Conservation (phyloP, 2,888 invertebrate species). For the Agriopis marginaria region DNA sequence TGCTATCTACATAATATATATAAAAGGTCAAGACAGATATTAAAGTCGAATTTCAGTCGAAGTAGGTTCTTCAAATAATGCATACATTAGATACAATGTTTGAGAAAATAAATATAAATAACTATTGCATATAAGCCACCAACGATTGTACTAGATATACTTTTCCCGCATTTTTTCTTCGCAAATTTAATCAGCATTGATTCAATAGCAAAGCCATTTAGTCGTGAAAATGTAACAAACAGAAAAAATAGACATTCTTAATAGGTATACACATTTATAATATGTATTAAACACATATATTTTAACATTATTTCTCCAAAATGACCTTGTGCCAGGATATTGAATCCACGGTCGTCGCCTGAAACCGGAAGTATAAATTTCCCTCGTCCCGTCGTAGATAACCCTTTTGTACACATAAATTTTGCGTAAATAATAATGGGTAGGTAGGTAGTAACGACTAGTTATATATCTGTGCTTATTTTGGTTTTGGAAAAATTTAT, state of each 20-base stretch:
- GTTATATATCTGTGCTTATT: constrained; percentile 49
- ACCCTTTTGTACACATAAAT: constrained; percentile 71
- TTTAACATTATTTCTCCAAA: background rate
- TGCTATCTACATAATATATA: too few relatives aligned
- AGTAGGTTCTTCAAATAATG: too few relatives aligned
- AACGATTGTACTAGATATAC: too few relatives aligned
- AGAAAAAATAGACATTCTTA: background rate
- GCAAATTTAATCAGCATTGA: too few relatives aligned
- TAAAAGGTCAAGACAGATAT: too few relatives aligned
- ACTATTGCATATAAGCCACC: too few relatives aligned
- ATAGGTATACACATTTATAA: background rate
- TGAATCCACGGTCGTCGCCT: constrained; percentile 59
- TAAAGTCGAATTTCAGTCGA: too few relatives aligned
- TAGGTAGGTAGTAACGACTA: constrained; percentile 55
- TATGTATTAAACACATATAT: background rate
- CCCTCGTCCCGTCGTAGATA: constrained; percentile 65
- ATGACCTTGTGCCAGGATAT: constrained; percentile 57
- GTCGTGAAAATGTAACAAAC: background rate
- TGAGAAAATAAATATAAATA: too few relatives aligned
- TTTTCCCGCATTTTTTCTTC: too few relatives aligned
- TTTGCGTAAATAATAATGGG: constrained; percentile 72
- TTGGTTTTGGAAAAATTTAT: constrained; percentile 13
- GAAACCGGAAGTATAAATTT: constrained; percentile 69
- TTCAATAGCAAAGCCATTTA: too few relatives aligned
- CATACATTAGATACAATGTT: too few relatives aligned